Conservation (phyloP, 1,140 invertebrate species). For the Sminthurinus signatus region DNA sequence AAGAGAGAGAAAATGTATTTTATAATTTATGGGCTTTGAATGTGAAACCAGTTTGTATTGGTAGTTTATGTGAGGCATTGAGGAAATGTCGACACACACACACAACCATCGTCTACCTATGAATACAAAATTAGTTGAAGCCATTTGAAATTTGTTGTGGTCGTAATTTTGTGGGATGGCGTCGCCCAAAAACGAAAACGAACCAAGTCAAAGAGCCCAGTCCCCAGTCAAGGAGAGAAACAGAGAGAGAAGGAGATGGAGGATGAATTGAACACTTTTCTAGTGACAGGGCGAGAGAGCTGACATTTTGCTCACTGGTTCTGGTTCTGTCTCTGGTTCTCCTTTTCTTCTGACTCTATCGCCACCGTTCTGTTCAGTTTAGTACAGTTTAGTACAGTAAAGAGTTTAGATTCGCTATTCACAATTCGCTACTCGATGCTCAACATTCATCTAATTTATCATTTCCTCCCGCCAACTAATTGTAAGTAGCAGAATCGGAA, state of each 20-base stretch:
- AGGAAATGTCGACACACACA: slow-evolving; percentile 6
- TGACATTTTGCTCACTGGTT: slow-evolving; percentile 4
- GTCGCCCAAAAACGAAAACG: too few relatives aligned
- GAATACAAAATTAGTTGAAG: slow-evolving; percentile 11
- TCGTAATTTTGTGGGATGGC: slow-evolving; percentile 5
- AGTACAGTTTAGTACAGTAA: too few relatives aligned
- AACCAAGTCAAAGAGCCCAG: too few relatives aligned
- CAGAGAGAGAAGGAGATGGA: background rate
- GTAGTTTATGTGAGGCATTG: background rate
- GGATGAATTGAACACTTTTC: too few relatives aligned
- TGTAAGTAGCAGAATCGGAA: background rate
- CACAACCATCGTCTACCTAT: background rate
- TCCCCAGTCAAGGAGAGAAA: too few relatives aligned
- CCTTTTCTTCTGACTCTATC: slow-evolving; percentile 1
- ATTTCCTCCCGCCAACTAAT: slow-evolving; percentile 2
- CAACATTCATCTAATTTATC: slow-evolving; percentile 7
- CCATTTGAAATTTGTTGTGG: slow-evolving; percentile 10
- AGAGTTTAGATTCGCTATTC: too few relatives aligned
- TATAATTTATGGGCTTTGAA: too few relatives aligned
- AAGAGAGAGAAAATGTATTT: too few relatives aligned
- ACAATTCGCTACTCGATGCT: too few relatives aligned
- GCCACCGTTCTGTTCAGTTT: too few relatives aligned
- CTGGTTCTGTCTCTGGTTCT: background rate
- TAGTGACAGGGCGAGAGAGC: slow-evolving; percentile 1
- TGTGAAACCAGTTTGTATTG: too few relatives aligned